These are phyloP conservation scores for Nasonia giraulti DNA, from an alignment of 1,140 invertebrate genomes.

Conservation along the genomic window DNA sequence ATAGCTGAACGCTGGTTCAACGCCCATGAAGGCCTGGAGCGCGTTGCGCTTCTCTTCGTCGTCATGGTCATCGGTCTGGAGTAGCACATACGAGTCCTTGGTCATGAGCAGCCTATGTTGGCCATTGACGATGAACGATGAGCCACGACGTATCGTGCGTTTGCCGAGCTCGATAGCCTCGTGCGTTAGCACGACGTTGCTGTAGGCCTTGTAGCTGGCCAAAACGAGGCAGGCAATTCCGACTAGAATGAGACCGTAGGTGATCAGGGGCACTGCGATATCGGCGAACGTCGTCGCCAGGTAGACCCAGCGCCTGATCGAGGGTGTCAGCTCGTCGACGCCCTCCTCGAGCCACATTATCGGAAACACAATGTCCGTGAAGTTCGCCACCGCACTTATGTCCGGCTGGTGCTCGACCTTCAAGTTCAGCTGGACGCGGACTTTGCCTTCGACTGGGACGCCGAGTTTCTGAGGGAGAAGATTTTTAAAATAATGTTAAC, in stretches of 20 bases:
- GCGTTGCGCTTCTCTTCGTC: slow-evolving; percentile 52
- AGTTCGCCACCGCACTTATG: slow-evolving; percentile 82
- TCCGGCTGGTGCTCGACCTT: slow-evolving; percentile 84
- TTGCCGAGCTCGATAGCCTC: slow-evolving; percentile 86
- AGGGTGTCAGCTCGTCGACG: slow-evolving; percentile 84
- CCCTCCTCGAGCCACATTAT: slow-evolving; percentile 94
- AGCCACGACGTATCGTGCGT: slow-evolving; percentile 81
- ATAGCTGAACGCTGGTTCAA: slow-evolving; percentile 41
- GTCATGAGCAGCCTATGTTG: slow-evolving; percentile 79
- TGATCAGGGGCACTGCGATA: slow-evolving; percentile 79
- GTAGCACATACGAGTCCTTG: slow-evolving; percentile 78
- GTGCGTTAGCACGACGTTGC: slow-evolving; percentile 82
- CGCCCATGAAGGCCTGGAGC: slow-evolving; percentile 38
- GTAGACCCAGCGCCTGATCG: slow-evolving; percentile 85
- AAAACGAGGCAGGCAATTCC: slow-evolving; percentile 79
- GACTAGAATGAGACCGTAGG: slow-evolving; percentile 82
- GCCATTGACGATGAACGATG: slow-evolving; percentile 81
- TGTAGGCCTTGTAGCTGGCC: slow-evolving; percentile 83
- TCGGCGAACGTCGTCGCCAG: slow-evolving; percentile 85
- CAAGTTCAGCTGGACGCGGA: slow-evolving; percentile 87
- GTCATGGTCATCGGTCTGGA: slow-evolving; percentile 66
- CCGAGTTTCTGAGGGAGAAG: slow-evolving; percentile 83
- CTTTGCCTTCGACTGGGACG: slow-evolving; percentile 87
- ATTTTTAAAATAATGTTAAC: neutral
- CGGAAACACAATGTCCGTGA: slow-evolving; percentile 88